Conservation (phyloP, 2,888 invertebrate species). For the Orgyia antiqua region DNA sequence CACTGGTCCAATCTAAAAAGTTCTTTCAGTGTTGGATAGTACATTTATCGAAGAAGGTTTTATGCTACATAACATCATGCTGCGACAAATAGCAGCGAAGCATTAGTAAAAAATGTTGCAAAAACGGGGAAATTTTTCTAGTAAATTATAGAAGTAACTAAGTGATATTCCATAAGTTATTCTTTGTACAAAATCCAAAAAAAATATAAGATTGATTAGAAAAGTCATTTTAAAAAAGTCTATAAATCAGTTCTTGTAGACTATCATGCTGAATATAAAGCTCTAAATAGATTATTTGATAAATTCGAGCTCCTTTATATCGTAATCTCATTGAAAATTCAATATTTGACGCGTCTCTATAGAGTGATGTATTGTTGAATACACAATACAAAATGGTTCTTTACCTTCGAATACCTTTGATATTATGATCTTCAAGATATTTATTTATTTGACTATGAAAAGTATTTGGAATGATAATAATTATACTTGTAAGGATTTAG, state of each 20-base stretch:
- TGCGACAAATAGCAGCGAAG: too few species aligned
- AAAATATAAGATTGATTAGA: too few species aligned
- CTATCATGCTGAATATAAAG: not conserved
- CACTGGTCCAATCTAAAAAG: too few species aligned
- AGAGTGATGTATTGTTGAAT: slow-evolving; percentile 25
- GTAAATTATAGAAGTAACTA: too few species aligned
- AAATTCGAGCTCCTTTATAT: slow-evolving; percentile 16
- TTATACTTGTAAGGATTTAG: too few species aligned
- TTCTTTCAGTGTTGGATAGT: too few species aligned
- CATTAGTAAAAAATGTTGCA: too few species aligned
- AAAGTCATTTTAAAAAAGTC: too few species aligned
- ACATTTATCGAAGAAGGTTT: too few species aligned
- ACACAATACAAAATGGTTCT: slow-evolving; percentile 18
- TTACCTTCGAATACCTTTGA: slow-evolving; percentile 3
- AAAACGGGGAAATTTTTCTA: too few species aligned
- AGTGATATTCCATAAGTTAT: not conserved
- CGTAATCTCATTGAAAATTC: slow-evolving; percentile 27
- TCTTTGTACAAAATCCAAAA: not conserved
- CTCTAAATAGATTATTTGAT: slow-evolving; percentile 15
- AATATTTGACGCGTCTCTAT: slow-evolving; percentile 28
- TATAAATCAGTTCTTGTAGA: not conserved
- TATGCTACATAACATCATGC: too few species aligned
- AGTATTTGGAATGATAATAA: not conserved
- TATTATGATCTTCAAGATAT: slow-evolving; percentile 5
- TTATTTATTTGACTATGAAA: slow-evolving; percentile 3